Evolutionary conservation across 1,140 invertebrate genomes (phyloP), one percentile per base, ranked within the genome.

Genomic region (Cardiocondyla obscurior): DNA sequence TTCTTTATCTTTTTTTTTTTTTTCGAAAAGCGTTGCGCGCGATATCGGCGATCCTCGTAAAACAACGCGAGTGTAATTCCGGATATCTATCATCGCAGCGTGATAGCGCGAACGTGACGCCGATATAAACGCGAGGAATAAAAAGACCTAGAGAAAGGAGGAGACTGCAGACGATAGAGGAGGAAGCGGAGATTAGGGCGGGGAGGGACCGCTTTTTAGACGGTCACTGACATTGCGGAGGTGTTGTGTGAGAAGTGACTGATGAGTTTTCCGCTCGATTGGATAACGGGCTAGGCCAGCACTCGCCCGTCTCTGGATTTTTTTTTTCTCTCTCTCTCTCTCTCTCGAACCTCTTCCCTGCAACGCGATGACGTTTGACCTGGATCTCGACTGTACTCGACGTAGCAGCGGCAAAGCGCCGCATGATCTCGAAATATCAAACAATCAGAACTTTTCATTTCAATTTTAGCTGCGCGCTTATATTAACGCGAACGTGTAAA

Each of bases 231-330:
- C 57, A 70, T 58, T 53, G 39, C 55, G 82, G 53, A 82, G 76
- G 70, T 81, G 85, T 83, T 84, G 76, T 84, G 55, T 60, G 62
- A 62, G 67, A 60, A 76, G 81, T 84, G 88, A 87, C 85, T 89
- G 88, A 89, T 89, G 88, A 89, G 88, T 89, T 89, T 89, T 89
- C 88, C 88, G 88, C 85, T 89, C 88, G 88, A 89, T 89, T 82
- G 88, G 85, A 74, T 81, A 85, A 83, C 72, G 83, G 83, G 36
- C 19, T 55, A 74, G 62, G 53, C 77, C 36, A 62, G 76, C 85
- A 55, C 65, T 73, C 49, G 67, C 73, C 76, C 77, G 76, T 87
- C 84, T 81, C 86, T 57, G 51, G 62, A 81, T 82, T 81, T 74
- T 58, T 67, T 87, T n/a, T n/a, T n/a, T n/a, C n/a, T n/a, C n/a